These are phyloP conservation scores for Drosophila recens DNA, from an alignment of 2,888 invertebrate genomes.

Conservation along the genomic window DNA sequence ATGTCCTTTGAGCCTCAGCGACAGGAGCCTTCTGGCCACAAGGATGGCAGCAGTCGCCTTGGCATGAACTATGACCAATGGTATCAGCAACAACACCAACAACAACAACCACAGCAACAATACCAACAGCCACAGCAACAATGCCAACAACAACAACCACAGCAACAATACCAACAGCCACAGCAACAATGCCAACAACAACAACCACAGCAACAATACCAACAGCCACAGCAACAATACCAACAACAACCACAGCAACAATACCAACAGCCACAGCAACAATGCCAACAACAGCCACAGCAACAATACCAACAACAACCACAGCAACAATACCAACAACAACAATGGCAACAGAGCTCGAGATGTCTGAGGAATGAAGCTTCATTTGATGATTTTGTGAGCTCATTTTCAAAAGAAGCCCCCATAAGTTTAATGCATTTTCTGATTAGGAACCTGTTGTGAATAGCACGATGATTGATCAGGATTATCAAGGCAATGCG, in stretches of 20 bases:
- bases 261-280: background rate
- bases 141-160: slow-evolving; percentile 16
- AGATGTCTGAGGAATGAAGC: slow-evolving; percentile 9
- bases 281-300: too few species aligned
- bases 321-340: slow-evolving; percentile 12
- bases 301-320: too few species aligned
- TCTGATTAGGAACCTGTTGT: slow-evolving; percentile 45
- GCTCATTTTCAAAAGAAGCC: slow-evolving; percentile 16
- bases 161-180: slow-evolving; percentile 12
- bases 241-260: slow-evolving; percentile 15
- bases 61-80: slow-evolving; percentile 27
- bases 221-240: slow-evolving; percentile 10
- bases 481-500: slow-evolving; percentile 14
- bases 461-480: slow-evolving; percentile 53
- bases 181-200: slow-evolving; percentile 3
- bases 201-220: slow-evolving; percentile 19
- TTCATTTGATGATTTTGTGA: slow-evolving; percentile 35
- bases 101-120: slow-evolving; percentile 14
- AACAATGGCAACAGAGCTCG: background rate
- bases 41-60: slow-evolving; percentile 1
- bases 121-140: slow-evolving; percentile 1
- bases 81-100: slow-evolving; percentile 16
- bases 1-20: background rate
- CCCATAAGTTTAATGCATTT: slow-evolving; percentile 1
- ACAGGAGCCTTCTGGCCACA: background rate